These are phyloP conservation scores for Resseliella maxima DNA, from an alignment of 2,888 invertebrate species.

Conservation along the genomic window DNA sequence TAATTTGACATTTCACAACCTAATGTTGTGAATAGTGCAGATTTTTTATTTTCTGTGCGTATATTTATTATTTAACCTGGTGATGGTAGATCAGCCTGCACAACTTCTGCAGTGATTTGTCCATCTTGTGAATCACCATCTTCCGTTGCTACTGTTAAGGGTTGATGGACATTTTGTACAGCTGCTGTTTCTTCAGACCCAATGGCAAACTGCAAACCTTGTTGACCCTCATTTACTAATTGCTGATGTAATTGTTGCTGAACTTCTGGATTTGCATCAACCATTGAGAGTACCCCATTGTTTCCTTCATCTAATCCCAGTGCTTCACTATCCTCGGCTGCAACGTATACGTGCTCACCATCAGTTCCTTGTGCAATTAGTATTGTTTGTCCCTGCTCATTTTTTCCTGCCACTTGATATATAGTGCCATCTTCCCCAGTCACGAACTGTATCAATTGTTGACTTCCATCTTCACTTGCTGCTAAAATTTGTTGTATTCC, in stretches of 20 bases:
- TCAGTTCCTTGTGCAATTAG: constrained; percentile 80
- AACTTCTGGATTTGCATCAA: constrained; percentile 62
- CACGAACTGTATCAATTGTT: constrained; percentile 73
- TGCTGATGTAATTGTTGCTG: constrained; percentile 63
- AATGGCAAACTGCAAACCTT: not conserved
- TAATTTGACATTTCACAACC: not conserved
- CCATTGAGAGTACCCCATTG: constrained; percentile 66
- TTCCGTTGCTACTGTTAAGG: constrained; percentile 60
- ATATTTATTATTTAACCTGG: constrained; percentile 72
- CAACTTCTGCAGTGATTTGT: constrained; percentile 87
- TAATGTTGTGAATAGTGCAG: too few species aligned
- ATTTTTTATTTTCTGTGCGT: too few species aligned
- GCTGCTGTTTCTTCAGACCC: not conserved
- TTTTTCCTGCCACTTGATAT: constrained; percentile 80
- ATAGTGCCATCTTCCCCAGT: constrained; percentile 80
- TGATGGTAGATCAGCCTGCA: constrained; percentile 85
- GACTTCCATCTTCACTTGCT: constrained; percentile 72
- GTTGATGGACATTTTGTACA: constrained; percentile 55
- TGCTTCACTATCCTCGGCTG: constrained; percentile 73
- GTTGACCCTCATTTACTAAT: constrained; percentile 61
- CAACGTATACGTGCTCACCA: constrained; percentile 78
- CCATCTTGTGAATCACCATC: constrained; percentile 71
- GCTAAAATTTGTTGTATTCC: constrained; percentile 66
- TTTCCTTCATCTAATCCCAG: constrained; percentile 61
- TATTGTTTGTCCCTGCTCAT: constrained; percentile 81